Base-by-base conservation (phyloP, 2,797 vertebrate species). In the Scomberomorus guttatus region DNA sequence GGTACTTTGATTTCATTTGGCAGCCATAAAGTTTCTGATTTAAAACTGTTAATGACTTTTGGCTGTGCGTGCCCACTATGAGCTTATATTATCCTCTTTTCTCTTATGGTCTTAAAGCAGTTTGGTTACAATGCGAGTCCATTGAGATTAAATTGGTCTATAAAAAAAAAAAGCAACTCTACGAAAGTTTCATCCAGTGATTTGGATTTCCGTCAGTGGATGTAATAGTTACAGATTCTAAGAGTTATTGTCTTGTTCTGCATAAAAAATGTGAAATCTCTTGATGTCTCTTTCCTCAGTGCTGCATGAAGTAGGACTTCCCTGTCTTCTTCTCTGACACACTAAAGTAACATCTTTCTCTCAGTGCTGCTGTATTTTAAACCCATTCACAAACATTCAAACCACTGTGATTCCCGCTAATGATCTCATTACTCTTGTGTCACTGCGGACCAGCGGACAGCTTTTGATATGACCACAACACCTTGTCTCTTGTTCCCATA, bases 361-460 rank as follows among this genome's bases (percentile, higher is more conserved):
- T 37, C 91, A 54, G 89, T 93, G 93, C 93, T 89, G 72, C 88
- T 89, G 82, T 79, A 42, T 93, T 89, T 94, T 95, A 94, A 95
- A 95, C 94, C 95, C 94, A 95, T 95, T 96, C 95, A 96, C 95
- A 95, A 93, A 95, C 94, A 95, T 95, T 95, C 87, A 94, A 93
- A 94, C 93, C 17, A 64, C 92, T 90, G 90, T 94, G 94, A 95
- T 94, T 95, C 94, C 90, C 60, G 93, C 94, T 96, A 95, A 96
- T 95, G 93, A 95, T 94, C 93, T 96, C 92, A 96, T 95, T 95
- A 95, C 93, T 95, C 94, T 94, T 92, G 94, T 92, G 93, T 93
- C 94, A 93, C 81, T 82, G 32, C 17, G 15, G 52, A 51, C 5
- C 48, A 52, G 14, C 32, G 6, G 14, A 42, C 63, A 61, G 27